Base-by-base conservation (phyloP, 1,140 invertebrate species). In the Drosophila nasuta region DNA sequence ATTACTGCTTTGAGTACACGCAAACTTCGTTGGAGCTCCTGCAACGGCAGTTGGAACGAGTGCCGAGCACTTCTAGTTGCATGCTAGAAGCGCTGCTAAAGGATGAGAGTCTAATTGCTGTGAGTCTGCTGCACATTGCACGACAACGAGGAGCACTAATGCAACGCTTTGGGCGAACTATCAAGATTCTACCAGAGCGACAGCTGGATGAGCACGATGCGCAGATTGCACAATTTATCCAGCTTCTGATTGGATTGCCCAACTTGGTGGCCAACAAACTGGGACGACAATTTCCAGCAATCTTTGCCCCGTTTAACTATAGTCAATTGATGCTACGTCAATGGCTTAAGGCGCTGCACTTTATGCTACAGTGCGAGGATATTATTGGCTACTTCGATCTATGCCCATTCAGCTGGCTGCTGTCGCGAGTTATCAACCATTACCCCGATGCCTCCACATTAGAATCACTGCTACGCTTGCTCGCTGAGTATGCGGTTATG, bases 241-340 rank as follows among this genome's bases (percentile, higher is more conserved):
- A 96, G 81, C 80, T 95, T 25, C 62, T 97, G 41, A 89, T 95
- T 1, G 95, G 95, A 1, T 35, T 57, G 52, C 96, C 96, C 0
- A 94, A 93, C 75, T 92, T 95, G 71, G 92, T 97, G 1, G 95
- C 95, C 3, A 97, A 97, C 88, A 94, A 93, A 73, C 69, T 95
- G 6, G 83, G 95, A 48, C 92, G 86, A 1, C 92, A 95, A 46
- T 91, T 94, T 1, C 94, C 94, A 0, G 92, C 94, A 41, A 93
- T 93, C n/a, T 96, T 96, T 85, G 89, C 93, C 0, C 91, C 93
- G 0, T 92, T 94, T n/a, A 93, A 93, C 15, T 96, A 94, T 88
- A 92, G 94, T 1, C 94, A 94, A 66, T 79, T 95, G n/a, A 78
- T 96, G 0, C 91, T 94, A 13, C 94, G 94, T 75, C 95, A 96